These are phyloP conservation scores for Torymus auratus DNA, from an alignment of 2,888 invertebrate species.

Conservation along the genomic window DNA sequence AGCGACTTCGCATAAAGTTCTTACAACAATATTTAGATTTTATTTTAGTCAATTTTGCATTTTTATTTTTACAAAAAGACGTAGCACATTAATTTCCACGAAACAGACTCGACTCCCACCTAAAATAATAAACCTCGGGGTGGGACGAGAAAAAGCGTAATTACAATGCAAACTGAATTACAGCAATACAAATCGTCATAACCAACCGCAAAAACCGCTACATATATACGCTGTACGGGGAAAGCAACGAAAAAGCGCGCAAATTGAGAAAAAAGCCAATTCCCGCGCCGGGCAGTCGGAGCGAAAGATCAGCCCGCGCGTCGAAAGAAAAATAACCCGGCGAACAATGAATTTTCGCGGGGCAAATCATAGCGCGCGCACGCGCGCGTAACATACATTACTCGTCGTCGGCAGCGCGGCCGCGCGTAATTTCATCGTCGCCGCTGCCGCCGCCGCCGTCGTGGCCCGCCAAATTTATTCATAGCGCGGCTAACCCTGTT, in stretches of 20 bases:
- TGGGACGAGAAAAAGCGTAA: too few species aligned
- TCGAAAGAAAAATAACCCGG: conserved; percentile 37
- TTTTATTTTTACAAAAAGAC: too few species aligned
- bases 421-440: conserved; percentile 69
- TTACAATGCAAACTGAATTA: too few species aligned
- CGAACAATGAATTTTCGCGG: conserved; percentile 37
- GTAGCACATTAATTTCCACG: too few species aligned
- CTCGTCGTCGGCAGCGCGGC: conserved; percentile 57
- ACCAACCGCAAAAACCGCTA: too few species aligned
- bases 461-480: conserved; percentile 73
- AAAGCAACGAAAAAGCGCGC: background rate
- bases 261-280: conserved; percentile 4
- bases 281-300: background rate
- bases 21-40: too few species aligned
- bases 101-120: too few species aligned
- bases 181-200: too few species aligned
- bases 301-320: background rate
- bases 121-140: too few species aligned
- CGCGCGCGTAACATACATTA: conserved; percentile 48
- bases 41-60: too few species aligned
- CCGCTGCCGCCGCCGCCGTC: conserved; percentile 59
- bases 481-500: conserved; percentile 74
- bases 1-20: too few species aligned
- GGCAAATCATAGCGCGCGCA: conserved; percentile 47
- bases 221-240: background rate